A percentile compares a stretch with the other conserved stretches of the same genome.
Evolutionary conservation across 2,888 invertebrate species (phyloP).

Genomic region (Melinaea menophilus): DNA sequence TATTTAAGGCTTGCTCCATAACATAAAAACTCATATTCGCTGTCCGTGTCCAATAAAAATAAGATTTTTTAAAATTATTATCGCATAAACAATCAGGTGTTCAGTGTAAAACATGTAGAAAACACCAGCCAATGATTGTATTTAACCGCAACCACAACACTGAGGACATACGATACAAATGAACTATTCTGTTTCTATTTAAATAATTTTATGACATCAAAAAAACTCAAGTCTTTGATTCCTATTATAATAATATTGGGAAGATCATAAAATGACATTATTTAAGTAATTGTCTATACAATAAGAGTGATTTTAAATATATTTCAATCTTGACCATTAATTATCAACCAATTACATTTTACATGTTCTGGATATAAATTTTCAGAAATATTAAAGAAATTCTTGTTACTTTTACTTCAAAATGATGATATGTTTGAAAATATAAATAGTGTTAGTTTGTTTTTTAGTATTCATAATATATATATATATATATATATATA

Average conservation of each 20-base stretch:
- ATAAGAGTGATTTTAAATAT: background rate
- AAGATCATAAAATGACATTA: conserved; percentile 16
- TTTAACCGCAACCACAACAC: conserved; percentile 21
- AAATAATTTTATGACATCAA: conserved; percentile 5
- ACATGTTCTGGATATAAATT: background rate
- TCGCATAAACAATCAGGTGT: background rate
- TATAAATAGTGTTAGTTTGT: too few species aligned
- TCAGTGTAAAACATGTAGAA: background rate
- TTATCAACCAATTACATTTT: background rate
- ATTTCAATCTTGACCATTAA: background rate
- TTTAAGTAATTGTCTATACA: background rate
- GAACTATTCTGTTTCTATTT: conserved; percentile 12
- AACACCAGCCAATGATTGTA: conserved; percentile 8
- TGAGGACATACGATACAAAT: conserved; percentile 18
- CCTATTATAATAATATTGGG: conserved; percentile 19
- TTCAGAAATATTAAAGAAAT: too few species aligned
- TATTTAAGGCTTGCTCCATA: too few species aligned
- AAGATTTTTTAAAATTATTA: background rate
- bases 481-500: too few species aligned
- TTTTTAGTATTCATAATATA: too few species aligned
- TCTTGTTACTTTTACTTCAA: too few species aligned
- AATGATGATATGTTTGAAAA: too few species aligned
- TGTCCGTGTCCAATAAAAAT: too few species aligned
- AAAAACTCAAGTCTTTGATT: conserved; percentile 12
- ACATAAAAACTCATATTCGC: too few species aligned